Conservation (phyloP, 2,113 vertebrate genomes). For the Helogale parvula region DNA sequence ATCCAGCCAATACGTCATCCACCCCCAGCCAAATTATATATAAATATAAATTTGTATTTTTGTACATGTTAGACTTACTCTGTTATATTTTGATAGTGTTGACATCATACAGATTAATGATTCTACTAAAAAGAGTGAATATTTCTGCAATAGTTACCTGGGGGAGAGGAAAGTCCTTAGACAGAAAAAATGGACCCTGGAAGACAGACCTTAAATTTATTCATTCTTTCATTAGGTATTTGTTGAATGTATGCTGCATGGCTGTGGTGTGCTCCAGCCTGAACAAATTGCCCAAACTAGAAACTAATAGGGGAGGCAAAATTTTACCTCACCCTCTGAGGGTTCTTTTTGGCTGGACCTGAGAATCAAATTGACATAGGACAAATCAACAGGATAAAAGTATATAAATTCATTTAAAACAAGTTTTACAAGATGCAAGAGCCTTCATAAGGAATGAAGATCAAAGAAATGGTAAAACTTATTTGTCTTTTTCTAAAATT, state of each 20-base stretch:
- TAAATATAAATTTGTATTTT: background rate
- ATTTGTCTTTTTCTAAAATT: background rate
- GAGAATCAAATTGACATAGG: background rate
- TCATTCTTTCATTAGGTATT: constrained; percentile 1
- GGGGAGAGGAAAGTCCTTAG: background rate
- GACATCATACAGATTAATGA: background rate
- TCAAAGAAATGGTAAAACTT: background rate
- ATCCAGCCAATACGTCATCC: background rate
- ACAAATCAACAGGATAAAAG: background rate
- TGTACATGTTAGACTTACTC: background rate
- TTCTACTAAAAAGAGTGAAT: background rate
- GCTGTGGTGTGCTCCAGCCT: background rate
- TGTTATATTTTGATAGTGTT: background rate
- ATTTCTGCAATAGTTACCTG: background rate
- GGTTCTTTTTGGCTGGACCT: background rate
- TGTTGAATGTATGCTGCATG: background rate
- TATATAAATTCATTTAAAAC: background rate
- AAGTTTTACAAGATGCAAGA: background rate
- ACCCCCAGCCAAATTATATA: background rate
- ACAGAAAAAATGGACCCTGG: background rate
- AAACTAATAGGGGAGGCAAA: background rate
- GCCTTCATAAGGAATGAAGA: background rate
- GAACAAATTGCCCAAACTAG: background rate
- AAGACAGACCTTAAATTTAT: background rate
- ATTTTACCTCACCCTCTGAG: background rate